Evolutionary conservation across 2,888 invertebrate species (phyloP).

Genomic region (Selenia dentaria): DNA sequence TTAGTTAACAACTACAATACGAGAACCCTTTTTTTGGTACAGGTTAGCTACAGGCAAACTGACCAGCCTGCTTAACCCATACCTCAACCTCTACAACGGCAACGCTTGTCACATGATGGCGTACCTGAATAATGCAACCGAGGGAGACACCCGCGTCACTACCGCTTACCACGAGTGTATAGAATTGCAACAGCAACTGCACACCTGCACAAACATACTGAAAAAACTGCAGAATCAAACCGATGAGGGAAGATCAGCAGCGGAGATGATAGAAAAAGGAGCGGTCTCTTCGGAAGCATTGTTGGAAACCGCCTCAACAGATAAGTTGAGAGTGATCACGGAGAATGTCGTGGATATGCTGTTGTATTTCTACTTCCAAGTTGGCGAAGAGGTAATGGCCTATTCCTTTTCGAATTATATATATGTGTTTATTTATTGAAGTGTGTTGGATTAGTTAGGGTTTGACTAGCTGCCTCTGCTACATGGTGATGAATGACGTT

Average conservation of each 20-base stretch:
- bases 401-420: too few relatives aligned
- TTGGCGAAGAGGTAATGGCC: constrained; percentile 60
- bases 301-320: constrained; percentile 88
- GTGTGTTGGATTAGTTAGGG: too few relatives aligned
- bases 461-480: too few relatives aligned
- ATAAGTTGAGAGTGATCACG: constrained; percentile 92
- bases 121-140: constrained; percentile 88
- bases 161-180: constrained; percentile 90
- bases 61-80: constrained; percentile 90
- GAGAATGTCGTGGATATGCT: constrained; percentile 93
- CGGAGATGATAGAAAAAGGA: constrained; percentile 61
- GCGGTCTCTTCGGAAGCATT: constrained; percentile 66
- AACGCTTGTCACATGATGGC: constrained; percentile 94
- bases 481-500: too few relatives aligned
- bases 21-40: too few relatives aligned
- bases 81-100: constrained; percentile 91
- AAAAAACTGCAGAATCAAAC: constrained; percentile 87
- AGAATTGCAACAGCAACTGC: constrained; percentile 94
- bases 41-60: constrained; percentile 94
- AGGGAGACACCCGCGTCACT: constrained; percentile 82
- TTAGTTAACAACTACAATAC: too few relatives aligned
- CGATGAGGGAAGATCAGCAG: constrained; percentile 59
- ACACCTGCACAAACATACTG: constrained; percentile 91
- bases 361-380: constrained; percentile 87
- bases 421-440: too few relatives aligned